Percentiles rank a stretch among this genome's conserved stretches.
Evolutionary conservation across 1,140 invertebrate species (phyloP).

Genomic region (Tachypleus tridentatus): DNA sequence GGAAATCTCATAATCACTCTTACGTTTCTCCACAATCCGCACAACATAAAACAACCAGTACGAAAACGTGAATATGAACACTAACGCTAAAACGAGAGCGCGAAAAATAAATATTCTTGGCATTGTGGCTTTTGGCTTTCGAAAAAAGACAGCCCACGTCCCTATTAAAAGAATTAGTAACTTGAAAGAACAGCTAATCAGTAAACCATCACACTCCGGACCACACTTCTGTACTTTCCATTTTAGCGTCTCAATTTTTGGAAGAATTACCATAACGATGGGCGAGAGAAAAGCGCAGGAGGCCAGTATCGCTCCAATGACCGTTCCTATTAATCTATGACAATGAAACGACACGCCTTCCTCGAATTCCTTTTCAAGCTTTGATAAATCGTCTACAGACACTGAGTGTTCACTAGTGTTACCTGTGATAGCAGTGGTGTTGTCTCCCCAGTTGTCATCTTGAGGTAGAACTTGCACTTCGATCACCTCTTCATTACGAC

Average conservation of each 20-base stretch:
- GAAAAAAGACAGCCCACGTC: conserved; percentile 62
- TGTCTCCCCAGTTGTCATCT: conserved; percentile 97
- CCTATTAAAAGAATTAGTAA: conserved; percentile 79
- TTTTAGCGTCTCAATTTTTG: conserved; percentile 53
- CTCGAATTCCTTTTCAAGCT: conserved; percentile 31
- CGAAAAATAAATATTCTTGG: conserved; percentile 86
- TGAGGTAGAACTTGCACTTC: conserved; percentile 82
- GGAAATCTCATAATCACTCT: conserved; percentile 21
- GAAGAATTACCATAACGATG: conserved; percentile 83
- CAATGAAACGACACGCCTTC: conserved; percentile 47
- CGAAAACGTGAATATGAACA: conserved; percentile 81
- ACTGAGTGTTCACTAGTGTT: conserved; percentile 90
- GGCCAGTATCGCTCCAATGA: conserved; percentile 60
- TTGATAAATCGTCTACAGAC: conserved; percentile 68
- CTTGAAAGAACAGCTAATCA: conserved; percentile 85
- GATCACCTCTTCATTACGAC: conserved; percentile 48
- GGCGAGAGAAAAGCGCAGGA: conserved; percentile 78
- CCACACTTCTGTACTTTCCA: conserved; percentile 45
- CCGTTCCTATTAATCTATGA: conserved; percentile 61
- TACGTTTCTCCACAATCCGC: conserved; percentile 48
- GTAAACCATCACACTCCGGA: conserved; percentile 74
- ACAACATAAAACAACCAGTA: conserved; percentile 97
- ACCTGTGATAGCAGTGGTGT: conserved; percentile 90
- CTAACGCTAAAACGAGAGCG: conserved; percentile 69
- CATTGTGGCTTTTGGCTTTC: conserved; percentile 64